phyloP scores from a whole-genome alignment of 53 echinoderm and acorn worm genomes.

The Zoroaster sp. region DNA sequence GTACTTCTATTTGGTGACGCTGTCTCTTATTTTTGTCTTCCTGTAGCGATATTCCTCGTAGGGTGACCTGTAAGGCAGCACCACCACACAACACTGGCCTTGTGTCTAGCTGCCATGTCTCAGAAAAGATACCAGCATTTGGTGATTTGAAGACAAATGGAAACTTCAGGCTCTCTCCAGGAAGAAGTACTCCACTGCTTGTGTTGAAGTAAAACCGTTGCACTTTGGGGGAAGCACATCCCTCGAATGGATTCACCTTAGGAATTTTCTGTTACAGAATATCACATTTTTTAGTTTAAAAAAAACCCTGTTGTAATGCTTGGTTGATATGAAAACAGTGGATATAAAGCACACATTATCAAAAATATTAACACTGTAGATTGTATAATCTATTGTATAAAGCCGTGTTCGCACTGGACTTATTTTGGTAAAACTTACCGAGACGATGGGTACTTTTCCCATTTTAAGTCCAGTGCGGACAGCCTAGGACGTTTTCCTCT shows the following conservation, averaged over 20 bases:
- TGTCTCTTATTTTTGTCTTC: slow-evolving; percentile 94
- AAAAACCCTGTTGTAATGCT: too few species aligned
- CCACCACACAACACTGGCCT: slow-evolving; percentile 89
- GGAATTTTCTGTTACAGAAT: slow-evolving; percentile 82
- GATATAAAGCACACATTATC: neutral
- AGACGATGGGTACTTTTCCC: too few species aligned
- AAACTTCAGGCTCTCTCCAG: slow-evolving; percentile 95
- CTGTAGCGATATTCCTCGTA: slow-evolving; percentile 90
- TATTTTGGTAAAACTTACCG: too few species aligned
- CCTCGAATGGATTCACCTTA: slow-evolving; percentile 90
- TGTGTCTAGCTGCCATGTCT: slow-evolving; percentile 98
- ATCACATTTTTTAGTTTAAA: too few species aligned
- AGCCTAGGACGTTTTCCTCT: too few species aligned
- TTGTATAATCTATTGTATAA: neutral
- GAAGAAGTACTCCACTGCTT: slow-evolving; percentile 93
- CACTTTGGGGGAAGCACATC: slow-evolving; percentile 68
- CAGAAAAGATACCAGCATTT: slow-evolving; percentile 95
- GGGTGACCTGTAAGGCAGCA: slow-evolving; percentile 81
- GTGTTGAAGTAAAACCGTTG: slow-evolving; percentile 99
- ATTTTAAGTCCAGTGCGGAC: too few species aligned
- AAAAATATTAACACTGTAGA: too few species aligned
- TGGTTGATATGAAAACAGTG: neutral
- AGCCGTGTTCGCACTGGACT: too few species aligned
- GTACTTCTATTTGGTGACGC: slow-evolving; percentile 89
- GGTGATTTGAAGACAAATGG: slow-evolving; percentile 99